Evolutionary conservation across 1,140 invertebrate genomes (phyloP).

Genomic region (Bombyx mori): ASM3026992v2 NC_085107.1:7194501-7195000

Average conservation of each 20-base stretch:
- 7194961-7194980: constrained; percentile 66
- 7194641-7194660: constrained; percentile 31
- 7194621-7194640: constrained; percentile 47
- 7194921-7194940: constrained; percentile 32
- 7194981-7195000: constrained; percentile 60
- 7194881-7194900: constrained; percentile 11
- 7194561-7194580: constrained; percentile 39
- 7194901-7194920: constrained; percentile 23
- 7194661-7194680: constrained; percentile 1
- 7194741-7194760: no score
- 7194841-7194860: no score
- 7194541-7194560: constrained; percentile 62
- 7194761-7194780: no score
- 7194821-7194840: no score
- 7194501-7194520: constrained; percentile 67
- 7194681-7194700: neutral
- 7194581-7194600: constrained; percentile 59
- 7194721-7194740: no score
- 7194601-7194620: constrained; percentile 43
- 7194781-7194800: no score
- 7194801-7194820: no score
- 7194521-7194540: constrained; percentile 66
- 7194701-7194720: neutral
- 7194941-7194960: constrained; percentile 61
- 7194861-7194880: neutral